These are phyloP conservation scores for Bombylius major DNA, from an alignment of 2,888 invertebrate species.

Conservation along the genomic window DNA sequence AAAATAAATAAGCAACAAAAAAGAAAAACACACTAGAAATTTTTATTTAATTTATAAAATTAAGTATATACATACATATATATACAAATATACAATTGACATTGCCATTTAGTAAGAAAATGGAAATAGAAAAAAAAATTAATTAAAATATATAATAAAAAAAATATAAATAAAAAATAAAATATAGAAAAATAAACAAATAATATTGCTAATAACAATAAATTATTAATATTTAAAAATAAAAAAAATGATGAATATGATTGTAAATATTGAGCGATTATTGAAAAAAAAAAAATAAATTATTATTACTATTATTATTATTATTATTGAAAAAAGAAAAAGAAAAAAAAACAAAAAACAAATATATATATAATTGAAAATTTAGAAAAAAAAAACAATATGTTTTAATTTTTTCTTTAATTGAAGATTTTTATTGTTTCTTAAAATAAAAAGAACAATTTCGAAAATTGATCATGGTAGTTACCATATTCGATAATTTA, in stretches of 20 bases:
- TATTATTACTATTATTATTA: background rate
- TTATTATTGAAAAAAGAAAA: background rate
- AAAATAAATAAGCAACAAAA: no score
- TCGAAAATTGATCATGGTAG: no score
- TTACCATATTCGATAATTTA: no score
- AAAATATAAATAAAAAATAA: background rate
- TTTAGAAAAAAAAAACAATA: background rate
- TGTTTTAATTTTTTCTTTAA: no score
- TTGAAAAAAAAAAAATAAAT: background rate
- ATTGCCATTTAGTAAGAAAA: background rate
- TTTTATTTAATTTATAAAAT: no score
- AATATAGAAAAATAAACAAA: background rate
- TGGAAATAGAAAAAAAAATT: background rate
- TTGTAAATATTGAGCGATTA: conserved; percentile 1
- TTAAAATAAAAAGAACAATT: no score
- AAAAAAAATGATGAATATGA: background rate
- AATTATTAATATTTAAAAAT: background rate
- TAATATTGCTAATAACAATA: no score
- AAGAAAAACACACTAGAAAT: no score
- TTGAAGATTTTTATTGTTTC: no score
- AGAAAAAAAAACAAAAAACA: background rate
- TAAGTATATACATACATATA: no score
- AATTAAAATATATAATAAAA: background rate
- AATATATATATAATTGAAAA: background rate
- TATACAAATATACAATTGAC: no score